Percentiles rank a stretch among this genome's conserved stretches.
These are phyloP conservation scores for human (Homo sapiens) DNA, from an alignment of 2,113 vertebrate species.

Conservation along the genomic window DNA sequence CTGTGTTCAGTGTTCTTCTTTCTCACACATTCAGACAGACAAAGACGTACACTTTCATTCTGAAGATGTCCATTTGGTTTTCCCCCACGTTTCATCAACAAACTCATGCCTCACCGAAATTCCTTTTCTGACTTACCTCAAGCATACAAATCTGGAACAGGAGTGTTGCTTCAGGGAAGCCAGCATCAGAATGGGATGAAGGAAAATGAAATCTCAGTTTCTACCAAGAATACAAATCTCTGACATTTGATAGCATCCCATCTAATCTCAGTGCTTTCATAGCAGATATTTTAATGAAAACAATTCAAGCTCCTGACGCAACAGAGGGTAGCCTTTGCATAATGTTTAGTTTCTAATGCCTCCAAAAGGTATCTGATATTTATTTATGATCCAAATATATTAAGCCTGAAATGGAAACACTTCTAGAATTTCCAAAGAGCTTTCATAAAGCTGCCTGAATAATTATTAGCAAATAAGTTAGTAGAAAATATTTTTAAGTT, in stretches of 20 bases:
- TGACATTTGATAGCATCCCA: constrained; percentile 56
- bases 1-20: background rate
- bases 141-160: constrained; percentile 33
- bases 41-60: background rate
- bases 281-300: constrained; percentile 65
- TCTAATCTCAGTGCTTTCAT: constrained; percentile 56
- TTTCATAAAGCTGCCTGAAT: constrained; percentile 59
- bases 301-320: constrained; percentile 61
- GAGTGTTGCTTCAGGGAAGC: background rate
- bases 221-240: constrained; percentile 59
- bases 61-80: background rate
- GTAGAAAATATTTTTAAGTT: constrained; percentile 37
- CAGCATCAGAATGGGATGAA: constrained; percentile 62
- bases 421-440: constrained; percentile 58
- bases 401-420: constrained; percentile 67
- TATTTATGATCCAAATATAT: constrained; percentile 63
- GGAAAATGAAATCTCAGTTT: constrained; percentile 34
- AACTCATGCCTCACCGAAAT: background rate
- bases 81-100: background rate
- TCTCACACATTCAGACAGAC: constrained; percentile 16
- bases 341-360: constrained; percentile 69
- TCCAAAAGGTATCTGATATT: constrained; percentile 69
- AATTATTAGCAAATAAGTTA: constrained; percentile 36
- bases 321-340: constrained; percentile 58
- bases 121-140: constrained; percentile 59